Percentiles rank a stretch among this genome's conserved stretches.
Evolutionary conservation across 2,797 vertebrate genomes (phyloP).

Genomic region (Pantherophis vulpinus): DNA sequence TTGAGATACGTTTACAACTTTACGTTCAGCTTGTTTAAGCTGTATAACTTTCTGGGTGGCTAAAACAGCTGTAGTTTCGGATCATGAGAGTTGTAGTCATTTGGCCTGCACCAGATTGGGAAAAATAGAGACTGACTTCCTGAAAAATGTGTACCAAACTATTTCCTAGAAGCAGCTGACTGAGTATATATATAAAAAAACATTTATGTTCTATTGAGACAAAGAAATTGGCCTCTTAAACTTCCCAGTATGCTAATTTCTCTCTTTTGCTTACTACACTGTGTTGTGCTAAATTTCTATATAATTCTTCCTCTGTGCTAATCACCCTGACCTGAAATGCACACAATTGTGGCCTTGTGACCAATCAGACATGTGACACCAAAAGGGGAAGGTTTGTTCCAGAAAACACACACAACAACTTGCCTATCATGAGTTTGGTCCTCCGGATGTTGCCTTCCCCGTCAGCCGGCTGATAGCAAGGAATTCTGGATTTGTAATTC

Average conservation of each 20-base stretch:
- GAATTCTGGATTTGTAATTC: background rate
- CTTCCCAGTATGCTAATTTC: background rate
- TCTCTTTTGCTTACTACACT: background rate
- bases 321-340: background rate
- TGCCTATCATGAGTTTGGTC: background rate
- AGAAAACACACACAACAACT: background rate
- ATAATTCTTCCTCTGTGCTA: background rate
- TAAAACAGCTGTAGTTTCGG: background rate
- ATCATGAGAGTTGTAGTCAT: background rate
- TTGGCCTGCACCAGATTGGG: background rate
- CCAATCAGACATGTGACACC: background rate
- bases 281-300: background rate
- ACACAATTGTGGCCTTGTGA: background rate
- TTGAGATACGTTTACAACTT: background rate
- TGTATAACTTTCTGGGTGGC: background rate
- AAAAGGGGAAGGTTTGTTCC: background rate
- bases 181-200: background rate
- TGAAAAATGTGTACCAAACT: background rate
- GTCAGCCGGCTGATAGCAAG: background rate
- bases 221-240: background rate
- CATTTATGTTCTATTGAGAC: background rate
- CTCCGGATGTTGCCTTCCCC: background rate
- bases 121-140: background rate
- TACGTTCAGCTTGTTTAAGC: slow-evolving; percentile 41
- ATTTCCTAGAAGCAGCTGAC: background rate